Conservation (phyloP, 1,140 invertebrate genomes). For the Ericerus pela region DNA sequence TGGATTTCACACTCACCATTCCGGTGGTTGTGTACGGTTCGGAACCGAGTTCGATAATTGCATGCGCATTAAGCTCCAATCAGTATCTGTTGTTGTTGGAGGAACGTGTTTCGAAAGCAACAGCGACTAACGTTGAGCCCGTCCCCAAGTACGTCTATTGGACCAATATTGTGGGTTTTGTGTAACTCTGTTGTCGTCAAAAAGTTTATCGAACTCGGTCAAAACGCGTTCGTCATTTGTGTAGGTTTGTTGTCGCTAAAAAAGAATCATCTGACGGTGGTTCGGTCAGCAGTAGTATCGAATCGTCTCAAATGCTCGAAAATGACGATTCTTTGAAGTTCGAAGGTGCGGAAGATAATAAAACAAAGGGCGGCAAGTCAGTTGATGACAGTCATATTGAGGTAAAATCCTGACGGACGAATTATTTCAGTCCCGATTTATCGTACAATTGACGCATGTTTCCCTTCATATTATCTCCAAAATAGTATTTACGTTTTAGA, state of each 20-base stretch:
- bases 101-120: constrained; percentile 26
- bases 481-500: no score
- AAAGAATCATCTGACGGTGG: neutral
- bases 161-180: neutral
- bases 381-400: neutral
- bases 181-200: neutral
- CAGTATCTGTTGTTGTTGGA: constrained; percentile 51
- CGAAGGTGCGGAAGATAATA: neutral
- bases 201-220: neutral
- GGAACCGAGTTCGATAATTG: constrained; percentile 79
- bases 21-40: constrained; percentile 67
- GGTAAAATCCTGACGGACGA: neutral
- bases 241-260: neutral
- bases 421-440: no score
- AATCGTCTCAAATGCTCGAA: neutral
- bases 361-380: neutral
- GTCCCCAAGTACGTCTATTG: neutral
- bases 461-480: no score
- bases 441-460: no score
- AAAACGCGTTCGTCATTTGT: neutral
- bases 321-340: neutral
- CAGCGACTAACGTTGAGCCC: neutral
- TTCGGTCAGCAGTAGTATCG: neutral
- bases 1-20: constrained; percentile 39
- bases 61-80: constrained; percentile 57